phyloP scores from a whole-genome alignment of 2,113 vertebrate genomes.

The Noctilio leporinus region DNA sequence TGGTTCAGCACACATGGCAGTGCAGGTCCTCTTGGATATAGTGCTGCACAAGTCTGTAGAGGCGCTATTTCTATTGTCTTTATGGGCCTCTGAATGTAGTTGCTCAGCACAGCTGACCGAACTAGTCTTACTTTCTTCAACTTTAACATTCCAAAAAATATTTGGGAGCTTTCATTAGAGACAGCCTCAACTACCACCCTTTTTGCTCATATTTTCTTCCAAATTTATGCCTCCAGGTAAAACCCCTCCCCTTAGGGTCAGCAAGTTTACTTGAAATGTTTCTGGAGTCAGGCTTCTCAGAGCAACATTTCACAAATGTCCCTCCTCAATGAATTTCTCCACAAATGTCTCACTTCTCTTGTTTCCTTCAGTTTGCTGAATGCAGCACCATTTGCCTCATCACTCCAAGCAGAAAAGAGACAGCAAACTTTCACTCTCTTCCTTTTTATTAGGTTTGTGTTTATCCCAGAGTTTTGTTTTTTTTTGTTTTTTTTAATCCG shows the following conservation, averaged over 20 bases:
- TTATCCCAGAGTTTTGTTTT: neutral
- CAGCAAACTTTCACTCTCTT: neutral
- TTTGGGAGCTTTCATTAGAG: neutral
- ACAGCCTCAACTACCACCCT: neutral
- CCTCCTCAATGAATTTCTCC: neutral
- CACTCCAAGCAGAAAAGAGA: neutral
- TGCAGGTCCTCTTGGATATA: neutral
- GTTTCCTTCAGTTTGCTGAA: neutral
- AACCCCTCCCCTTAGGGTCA: neutral
- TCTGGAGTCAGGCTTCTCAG: neutral
- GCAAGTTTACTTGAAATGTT: neutral
- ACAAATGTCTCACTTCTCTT: neutral
- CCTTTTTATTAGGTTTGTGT: neutral
- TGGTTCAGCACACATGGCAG: accelerated
- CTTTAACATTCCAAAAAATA: neutral
- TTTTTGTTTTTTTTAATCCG: neutral
- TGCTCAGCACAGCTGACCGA: neutral
- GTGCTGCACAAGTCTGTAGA: neutral
- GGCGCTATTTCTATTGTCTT: neutral
- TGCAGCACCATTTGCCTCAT: neutral
- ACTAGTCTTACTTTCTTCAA: neutral
- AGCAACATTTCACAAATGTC: neutral
- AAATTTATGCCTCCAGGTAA: neutral
- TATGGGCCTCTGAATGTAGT: neutral
- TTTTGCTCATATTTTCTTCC: neutral